Evolutionary conservation across 2,797 vertebrate species (phyloP).

Genomic region (Cygnus olor): DNA sequence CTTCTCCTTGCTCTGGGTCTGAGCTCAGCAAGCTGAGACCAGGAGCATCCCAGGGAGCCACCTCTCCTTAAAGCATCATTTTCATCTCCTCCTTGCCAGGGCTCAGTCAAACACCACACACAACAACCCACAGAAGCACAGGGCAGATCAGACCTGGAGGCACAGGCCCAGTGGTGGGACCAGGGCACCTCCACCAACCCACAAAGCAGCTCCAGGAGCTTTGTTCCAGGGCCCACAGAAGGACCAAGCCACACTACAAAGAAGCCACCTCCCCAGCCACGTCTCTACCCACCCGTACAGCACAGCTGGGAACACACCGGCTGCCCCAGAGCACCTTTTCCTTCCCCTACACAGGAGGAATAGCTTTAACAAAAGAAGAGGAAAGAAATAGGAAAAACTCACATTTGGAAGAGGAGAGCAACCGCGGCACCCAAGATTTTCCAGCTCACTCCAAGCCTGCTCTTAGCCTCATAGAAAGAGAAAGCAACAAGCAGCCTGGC

Average conservation of each 20-base stretch:
- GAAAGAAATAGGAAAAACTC: rapidly evolving
- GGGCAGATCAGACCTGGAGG: rapidly evolving
- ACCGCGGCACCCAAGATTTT: rapidly evolving
- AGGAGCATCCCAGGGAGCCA: neutral
- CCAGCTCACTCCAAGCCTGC: rapidly evolving
- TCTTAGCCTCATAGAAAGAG: rapidly evolving
- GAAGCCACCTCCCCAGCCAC: rapidly evolving
- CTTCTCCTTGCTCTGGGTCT: no score
- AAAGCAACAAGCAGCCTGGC: rapidly evolving
- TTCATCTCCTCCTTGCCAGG: neutral
- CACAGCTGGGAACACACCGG: rapidly evolving
- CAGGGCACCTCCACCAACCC: neutral
- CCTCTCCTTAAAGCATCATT: rapidly evolving
- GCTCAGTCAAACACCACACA: rapidly evolving
- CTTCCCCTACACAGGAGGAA: rapidly evolving
- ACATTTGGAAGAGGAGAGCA: neutral
- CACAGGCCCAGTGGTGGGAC: rapidly evolving
- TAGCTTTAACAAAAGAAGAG: rapidly evolving
- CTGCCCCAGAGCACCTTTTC: rapidly evolving
- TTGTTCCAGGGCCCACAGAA: rapidly evolving
- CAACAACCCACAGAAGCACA: rapidly evolving
- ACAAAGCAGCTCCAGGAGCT: rapidly evolving
- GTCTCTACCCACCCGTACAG: rapidly evolving
- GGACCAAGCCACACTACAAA: rapidly evolving
- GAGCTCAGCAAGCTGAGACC: rapidly evolving